These are phyloP conservation scores for Acanthopagrus latus DNA, from an alignment of 2,797 vertebrate genomes.

Conservation along the genomic window DNA sequence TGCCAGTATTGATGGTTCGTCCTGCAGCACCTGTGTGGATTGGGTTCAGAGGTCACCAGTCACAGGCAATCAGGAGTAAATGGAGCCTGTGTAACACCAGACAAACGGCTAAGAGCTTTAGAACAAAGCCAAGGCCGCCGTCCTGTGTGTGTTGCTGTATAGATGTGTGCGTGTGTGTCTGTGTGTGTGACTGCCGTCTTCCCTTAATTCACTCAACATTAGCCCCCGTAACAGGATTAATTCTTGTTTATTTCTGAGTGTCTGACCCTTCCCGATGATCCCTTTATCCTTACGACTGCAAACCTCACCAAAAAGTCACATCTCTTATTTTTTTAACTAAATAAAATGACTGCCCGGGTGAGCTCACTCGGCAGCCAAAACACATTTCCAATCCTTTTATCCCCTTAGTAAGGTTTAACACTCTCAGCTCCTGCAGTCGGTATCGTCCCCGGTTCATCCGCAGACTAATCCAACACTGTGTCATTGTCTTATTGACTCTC, in stretches of 20 bases:
- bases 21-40: slow-evolving; percentile 81
- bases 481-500: slow-evolving; percentile 63
- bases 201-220: slow-evolving; percentile 62
- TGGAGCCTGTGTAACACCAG: slow-evolving; percentile 83
- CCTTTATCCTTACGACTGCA: slow-evolving; percentile 59
- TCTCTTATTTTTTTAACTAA: slow-evolving; percentile 23
- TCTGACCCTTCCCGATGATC: slow-evolving; percentile 69
- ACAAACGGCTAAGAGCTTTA: slow-evolving; percentile 81
- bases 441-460: slow-evolving; percentile 52
- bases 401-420: slow-evolving; percentile 62
- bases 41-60: slow-evolving; percentile 84
- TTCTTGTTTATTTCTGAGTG: slow-evolving; percentile 75
- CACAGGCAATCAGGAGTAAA: slow-evolving; percentile 86
- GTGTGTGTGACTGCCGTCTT: slow-evolving; percentile 31
- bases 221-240: slow-evolving; percentile 76
- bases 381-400: slow-evolving; percentile 62
- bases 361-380: slow-evolving; percentile 54
- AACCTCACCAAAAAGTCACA: slow-evolving; percentile 27
- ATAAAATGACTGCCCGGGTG: slow-evolving; percentile 50
- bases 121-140: slow-evolving; percentile 81
- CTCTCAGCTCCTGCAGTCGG: slow-evolving; percentile 50
- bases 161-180: slow-evolving; percentile 26
- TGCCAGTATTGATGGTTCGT: slow-evolving; percentile 84
- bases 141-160: slow-evolving; percentile 34
- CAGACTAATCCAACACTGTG: slow-evolving; percentile 63